Conservation (phyloP, 2,888 invertebrate genomes). For the Lingula anatina region DNA sequence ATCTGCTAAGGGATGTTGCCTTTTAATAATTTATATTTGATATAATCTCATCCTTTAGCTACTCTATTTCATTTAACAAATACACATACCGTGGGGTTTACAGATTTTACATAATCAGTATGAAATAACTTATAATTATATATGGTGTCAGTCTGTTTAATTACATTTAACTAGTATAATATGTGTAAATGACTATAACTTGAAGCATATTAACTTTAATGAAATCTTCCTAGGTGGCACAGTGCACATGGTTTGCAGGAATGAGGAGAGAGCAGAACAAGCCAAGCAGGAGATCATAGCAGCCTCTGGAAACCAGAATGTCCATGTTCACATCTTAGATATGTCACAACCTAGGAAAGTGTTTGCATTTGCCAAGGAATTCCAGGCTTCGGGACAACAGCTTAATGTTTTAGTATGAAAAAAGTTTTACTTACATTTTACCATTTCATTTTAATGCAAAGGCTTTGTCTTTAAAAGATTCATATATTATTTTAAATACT, state of each 20-base stretch:
- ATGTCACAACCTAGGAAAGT: slow-evolving; percentile 52
- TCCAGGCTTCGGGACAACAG: slow-evolving; percentile 34
- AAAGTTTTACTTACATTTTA: neutral
- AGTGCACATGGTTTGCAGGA: slow-evolving; percentile 55
- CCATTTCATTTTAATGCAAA: neutral
- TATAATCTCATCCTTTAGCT: no score
- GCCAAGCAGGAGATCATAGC: slow-evolving; percentile 48
- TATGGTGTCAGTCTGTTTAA: no score
- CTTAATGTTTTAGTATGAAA: slow-evolving; percentile 52
- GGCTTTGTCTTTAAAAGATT: neutral
- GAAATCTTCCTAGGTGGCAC: slow-evolving; percentile 38
- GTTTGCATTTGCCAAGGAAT: slow-evolving; percentile 47
- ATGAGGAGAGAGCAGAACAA: slow-evolving; percentile 47
- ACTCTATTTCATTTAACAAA: no score
- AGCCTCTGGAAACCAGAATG: slow-evolving; percentile 49
- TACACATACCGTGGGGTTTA: no score
- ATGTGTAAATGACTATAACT: neutral
- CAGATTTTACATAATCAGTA: no score
- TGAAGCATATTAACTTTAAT: neutral
- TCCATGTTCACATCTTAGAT: slow-evolving; percentile 54
- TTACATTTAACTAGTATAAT: no score
- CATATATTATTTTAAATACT: neutral
- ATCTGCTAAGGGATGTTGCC: no score
- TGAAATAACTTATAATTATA: no score
- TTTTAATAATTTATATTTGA: no score